Evolutionary conservation across 2,797 vertebrate genomes (phyloP), one percentile per base, ranked within the genome.

Genomic region (Rhinichthys osculus): DNA sequence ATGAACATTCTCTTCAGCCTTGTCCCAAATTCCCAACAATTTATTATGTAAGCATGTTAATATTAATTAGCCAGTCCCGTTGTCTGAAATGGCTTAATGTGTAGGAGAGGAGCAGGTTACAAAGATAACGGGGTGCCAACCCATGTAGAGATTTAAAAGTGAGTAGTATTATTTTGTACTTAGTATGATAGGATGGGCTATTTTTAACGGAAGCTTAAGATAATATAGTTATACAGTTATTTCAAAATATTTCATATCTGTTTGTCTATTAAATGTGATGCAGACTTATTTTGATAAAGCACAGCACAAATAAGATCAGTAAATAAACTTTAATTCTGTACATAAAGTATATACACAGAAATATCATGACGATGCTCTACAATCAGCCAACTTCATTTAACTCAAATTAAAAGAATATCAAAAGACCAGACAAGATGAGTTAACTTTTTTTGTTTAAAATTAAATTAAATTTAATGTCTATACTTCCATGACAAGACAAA

Each of bases 331-430:
- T 93, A 92, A 91, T 95, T 87, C 88, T 86, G 85, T 92, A 92
- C 91, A 83, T 92, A 93, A 92, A 93, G 69, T 94, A 92, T 94
- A 76, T 93, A 94, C 93, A 94, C 85, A 82, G 89, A 82, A 90
- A 88, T 87, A 84, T 88, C 83, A 70, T 87, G 86, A 76, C 91
- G 64, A 90, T 90, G 44, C 90, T 69, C 44, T 78, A 74, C 21
- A 72, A 64, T 62, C 16, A 38, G 57, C 23, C 38, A 57, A 74
- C 47, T 23, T 81, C 71, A 85, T 59, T 76, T 79, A 90, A 85
- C 86, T 84, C 83, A 81, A 88, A 88, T 88, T 89, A 92, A 80
- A 93, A 89, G 91, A 88, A 84, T 91, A 85, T 73, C 90, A 85
- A 91, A 86, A 88, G 86, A 91, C 85, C 87, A 38, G 47, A 50